Base-by-base conservation (phyloP, 1,140 invertebrate species). In the Dryas iulia region DNA sequence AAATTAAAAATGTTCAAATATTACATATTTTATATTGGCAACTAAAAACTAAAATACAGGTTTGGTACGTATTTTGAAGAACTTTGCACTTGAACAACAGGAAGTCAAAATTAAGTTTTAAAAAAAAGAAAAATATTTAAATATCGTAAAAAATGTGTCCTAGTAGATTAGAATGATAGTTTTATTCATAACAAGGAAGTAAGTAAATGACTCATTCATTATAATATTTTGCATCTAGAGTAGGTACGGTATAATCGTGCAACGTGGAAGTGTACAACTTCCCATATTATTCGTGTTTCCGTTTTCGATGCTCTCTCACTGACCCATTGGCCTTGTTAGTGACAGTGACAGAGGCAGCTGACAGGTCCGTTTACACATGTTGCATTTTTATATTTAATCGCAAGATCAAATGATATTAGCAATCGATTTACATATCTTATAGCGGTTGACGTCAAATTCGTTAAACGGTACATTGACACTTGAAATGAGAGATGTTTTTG, bases 271-370 rank as follows among this genome's bases (percentile, higher is more conserved):
- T 68, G 31, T 62, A 60, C 39, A 54, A 73, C 60, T 64, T 72
- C 66, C 57, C 64, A 74, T 18, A 60, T 31, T 62, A 64, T 66
- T 21, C 2, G 28, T 69, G 65, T 76, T 72, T 76, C 71, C 73
- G 73, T 54, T 60, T 69, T 61, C 60, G 53, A 64, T 65, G 56
- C 23, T 66, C 66, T 64, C 70, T 68, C 71, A 52, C 26, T 76
- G 74, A 76, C 74, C 67, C 66, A 71, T 21, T 73, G 58, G 67
- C 71, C 74, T 72, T 73, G 74, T 71, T 73, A 26, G 59, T 67
- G 66, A 72, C 66, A 72, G 66, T 74, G 66, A 69, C 66, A 47
- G 39, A 18, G 39, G 39, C 39, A 59, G 59, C 39, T 67, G 58
- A 61, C 66, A 61, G 54, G 11, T 61, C 30, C 47, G 66, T 61